Evolutionary conservation across 2,113 vertebrate species (phyloP).

Genomic region (Pleuronectes platessa): DNA sequence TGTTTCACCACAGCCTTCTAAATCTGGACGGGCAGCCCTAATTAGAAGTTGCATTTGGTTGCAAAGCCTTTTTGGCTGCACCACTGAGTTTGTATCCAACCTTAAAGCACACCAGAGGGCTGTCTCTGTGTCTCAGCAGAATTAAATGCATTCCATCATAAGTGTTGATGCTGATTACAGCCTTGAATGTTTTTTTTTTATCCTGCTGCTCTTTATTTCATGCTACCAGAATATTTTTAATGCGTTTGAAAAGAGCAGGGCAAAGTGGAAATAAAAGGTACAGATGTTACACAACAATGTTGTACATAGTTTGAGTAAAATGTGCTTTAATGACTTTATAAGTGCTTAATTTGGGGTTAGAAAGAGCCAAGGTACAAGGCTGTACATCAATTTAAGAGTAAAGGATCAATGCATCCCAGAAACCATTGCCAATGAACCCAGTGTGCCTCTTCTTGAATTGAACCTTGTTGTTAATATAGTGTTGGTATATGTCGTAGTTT

Average conservation of each 20-base stretch:
- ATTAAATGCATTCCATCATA: constrained; percentile 49
- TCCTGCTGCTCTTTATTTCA: constrained; percentile 44
- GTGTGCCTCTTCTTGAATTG: too few species aligned
- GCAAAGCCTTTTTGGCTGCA: constrained; percentile 55
- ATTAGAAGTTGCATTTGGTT: constrained; percentile 72
- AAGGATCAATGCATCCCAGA: too few species aligned
- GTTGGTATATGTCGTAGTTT: too few species aligned
- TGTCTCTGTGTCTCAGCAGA: constrained; percentile 57
- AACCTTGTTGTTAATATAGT: too few species aligned
- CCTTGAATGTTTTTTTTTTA: constrained; percentile 27
- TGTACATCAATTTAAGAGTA: too few species aligned
- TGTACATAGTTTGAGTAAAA: background rate
- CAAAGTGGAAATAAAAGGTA: too few species aligned
- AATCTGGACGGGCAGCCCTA: constrained; percentile 66
- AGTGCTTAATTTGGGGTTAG: background rate
- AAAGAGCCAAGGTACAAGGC: too few species aligned
- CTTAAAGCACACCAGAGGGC: constrained; percentile 61
- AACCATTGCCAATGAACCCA: too few species aligned
- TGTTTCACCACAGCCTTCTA: constrained; percentile 60
- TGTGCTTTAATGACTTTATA: background rate
- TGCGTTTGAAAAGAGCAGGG: constrained; percentile 3
- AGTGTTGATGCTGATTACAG: constrained; percentile 51
- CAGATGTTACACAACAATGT: background rate
- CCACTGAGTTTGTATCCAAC: constrained; percentile 53
- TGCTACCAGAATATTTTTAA: constrained; percentile 16